A percentile compares a stretch with the other conserved stretches of the same genome.
These are phyloP conservation scores for Campylorhamphus procurvoides DNA, from an alignment of 2,113 vertebrate species.

Conservation along the genomic window DNA sequence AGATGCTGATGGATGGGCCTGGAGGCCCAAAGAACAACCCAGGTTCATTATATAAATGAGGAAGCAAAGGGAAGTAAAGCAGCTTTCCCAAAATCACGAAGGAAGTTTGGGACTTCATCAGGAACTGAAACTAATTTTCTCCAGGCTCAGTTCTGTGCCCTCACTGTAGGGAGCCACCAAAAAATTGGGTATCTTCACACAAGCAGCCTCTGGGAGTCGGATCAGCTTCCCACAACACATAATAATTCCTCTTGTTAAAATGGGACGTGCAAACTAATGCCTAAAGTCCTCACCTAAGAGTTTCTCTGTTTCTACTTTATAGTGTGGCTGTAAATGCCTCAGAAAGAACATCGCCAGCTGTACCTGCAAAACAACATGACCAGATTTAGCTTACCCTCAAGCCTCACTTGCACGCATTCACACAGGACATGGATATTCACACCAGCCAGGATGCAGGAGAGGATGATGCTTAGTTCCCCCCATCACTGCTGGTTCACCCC, in stretches of 20 bases:
- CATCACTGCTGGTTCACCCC: not conserved
- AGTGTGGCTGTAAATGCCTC: slow-evolving; percentile 33
- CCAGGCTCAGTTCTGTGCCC: not conserved
- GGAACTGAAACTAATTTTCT: slow-evolving; percentile 56
- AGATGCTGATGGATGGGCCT: slow-evolving; percentile 59
- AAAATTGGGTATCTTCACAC: slow-evolving; percentile 28
- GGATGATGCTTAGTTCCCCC: not conserved
- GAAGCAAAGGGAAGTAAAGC: not conserved
- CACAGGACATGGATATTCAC: not conserved
- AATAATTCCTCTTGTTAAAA: slow-evolving; percentile 57
- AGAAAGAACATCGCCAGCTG: not conserved
- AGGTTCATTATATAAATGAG: slow-evolving; percentile 44
- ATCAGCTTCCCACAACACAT: slow-evolving; percentile 55
- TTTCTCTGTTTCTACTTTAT: slow-evolving; percentile 27
- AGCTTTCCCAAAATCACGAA: slow-evolving; percentile 55
- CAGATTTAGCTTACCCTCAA: not conserved
- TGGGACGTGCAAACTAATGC: not conserved
- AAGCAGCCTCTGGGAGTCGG: slow-evolving; percentile 44
- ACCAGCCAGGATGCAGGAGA: not conserved
- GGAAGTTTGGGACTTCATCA: slow-evolving; percentile 47
- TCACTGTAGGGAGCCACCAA: slow-evolving; percentile 33
- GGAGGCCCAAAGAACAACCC: slow-evolving; percentile 9
- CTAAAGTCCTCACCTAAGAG: slow-evolving; percentile 25
- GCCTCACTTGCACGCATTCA: not conserved
- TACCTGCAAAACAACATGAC: not conserved